Evolutionary conservation across 2,797 vertebrate species (phyloP), one percentile per base, ranked within the genome.

Genomic region (Sebastolobus alascanus): DNA sequence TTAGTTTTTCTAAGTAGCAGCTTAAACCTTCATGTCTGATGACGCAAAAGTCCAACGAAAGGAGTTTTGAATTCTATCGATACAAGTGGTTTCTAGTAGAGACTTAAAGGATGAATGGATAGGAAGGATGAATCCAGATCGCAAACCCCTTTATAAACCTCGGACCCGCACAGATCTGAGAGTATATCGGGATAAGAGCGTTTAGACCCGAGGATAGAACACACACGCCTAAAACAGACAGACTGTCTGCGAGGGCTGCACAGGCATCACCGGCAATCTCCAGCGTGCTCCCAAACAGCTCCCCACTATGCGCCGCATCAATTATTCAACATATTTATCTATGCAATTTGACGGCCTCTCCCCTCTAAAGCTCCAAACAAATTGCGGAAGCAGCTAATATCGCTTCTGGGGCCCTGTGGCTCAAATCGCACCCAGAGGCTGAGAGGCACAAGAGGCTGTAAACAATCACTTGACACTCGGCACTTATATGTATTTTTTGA

Each of bases 251-350:
- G 58, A 84, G 16, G 71, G 84, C 79, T 80, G 68, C 86, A 70
- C 77, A 80, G 75, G 87, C 92, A 92, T 92, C 93, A 89, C 76
- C 59, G 38, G 84, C 89, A 86, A 79, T 91, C 89, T 93, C 90
- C 79, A 54, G 87, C 81, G 87, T 74, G 89, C 87, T 90, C 86
- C 90, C 90, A 92, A 91, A 86, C 94, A 91, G 85, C 90, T 93
- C 92, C 90, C 90, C 86, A 77, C 93, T 84, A 89, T 79, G 90
- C 80, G 71, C 82, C 80, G 88, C 93, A 95, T 95, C 93, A 95
- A 95, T 96, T 94, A 95, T 95, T 96, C 94, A 95, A 84, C 85
- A 88, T 94, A 94, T 95, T 96, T 95, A 95, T 95, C 94, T 93
- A 93, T 94, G 93, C 94, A 94, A 94, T 95, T 93, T 93, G 93